These are phyloP conservation scores for Megaceryle torquata DNA, from an alignment of 2,113 vertebrate genomes.

Conservation along the genomic window DNA sequence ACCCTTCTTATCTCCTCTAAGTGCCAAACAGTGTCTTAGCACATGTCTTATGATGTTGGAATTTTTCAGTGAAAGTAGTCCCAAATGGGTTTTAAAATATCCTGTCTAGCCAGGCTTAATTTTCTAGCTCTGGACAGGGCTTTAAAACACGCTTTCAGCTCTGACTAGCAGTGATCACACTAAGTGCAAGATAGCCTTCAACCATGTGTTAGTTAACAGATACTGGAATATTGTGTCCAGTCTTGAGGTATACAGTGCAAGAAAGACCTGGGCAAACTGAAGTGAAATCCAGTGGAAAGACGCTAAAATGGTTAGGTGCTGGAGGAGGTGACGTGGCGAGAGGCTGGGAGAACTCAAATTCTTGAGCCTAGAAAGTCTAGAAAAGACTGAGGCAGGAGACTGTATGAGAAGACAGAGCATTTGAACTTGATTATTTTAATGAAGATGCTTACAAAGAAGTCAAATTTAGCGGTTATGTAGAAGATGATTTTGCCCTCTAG, in stretches of 20 bases:
- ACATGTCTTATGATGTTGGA: not conserved
- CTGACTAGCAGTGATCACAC: not conserved
- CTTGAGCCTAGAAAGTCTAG: not conserved
- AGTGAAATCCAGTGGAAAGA: not conserved
- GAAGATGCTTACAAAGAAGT: not conserved
- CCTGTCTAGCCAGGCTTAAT: not conserved
- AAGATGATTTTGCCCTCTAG: not conserved
- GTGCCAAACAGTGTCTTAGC: not conserved
- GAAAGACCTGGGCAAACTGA: not conserved
- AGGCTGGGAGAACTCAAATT: not conserved
- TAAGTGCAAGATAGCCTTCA: not conserved
- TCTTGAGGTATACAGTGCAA: not conserved
- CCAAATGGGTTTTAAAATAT: not conserved
- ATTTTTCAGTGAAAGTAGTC: not conserved
- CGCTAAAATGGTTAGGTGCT: not conserved
- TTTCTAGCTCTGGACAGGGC: not conserved
- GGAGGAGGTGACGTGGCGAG: not conserved
- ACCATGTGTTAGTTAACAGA: not conserved
- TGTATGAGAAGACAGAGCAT: not conserved
- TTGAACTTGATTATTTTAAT: not conserved
- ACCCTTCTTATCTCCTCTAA: not conserved
- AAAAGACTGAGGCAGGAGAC: not conserved
- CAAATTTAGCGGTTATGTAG: not conserved
- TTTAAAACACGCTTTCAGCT: not conserved
- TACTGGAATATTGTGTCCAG: not conserved